phyloP scores from a whole-genome alignment of 64 coral and sea anemone species.

The Dendronephthya gigantea region DNA sequence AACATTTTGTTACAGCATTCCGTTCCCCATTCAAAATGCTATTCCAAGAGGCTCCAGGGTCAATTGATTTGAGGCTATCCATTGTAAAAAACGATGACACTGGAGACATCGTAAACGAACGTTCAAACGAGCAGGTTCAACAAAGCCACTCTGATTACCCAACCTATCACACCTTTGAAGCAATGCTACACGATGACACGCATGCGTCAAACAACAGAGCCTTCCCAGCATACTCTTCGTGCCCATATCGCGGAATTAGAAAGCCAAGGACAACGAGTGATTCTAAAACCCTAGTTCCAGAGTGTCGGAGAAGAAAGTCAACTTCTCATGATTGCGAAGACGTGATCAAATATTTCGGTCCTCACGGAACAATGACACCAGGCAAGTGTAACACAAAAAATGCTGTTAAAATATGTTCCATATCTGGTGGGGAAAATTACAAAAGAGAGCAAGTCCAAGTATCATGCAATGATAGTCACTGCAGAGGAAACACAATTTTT shows the following conservation, averaged over 20 bases:
- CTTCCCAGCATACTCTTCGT: neutral
- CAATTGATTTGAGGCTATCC: no score
- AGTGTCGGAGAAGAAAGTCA: neutral
- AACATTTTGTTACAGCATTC: no score
- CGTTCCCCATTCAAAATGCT: no score
- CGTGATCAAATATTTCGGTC: neutral
- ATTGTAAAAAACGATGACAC: no score
- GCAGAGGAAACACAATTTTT: no score
- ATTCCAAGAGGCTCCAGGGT: no score
- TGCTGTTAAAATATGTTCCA: no score
- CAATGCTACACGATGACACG: neutral
- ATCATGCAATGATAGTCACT: no score
- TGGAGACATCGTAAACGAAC: neutral
- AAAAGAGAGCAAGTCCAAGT: no score
- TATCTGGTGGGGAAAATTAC: no score
- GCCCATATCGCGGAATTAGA: neutral
- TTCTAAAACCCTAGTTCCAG: neutral
- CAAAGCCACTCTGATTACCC: neutral
- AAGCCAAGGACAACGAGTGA: neutral
- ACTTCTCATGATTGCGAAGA: neutral
- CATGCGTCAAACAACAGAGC: neutral
- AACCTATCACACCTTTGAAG: neutral
- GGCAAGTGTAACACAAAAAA: no score
- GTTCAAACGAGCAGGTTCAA: neutral
- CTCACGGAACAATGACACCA: no score